phyloP scores from a whole-genome alignment of 2,888 invertebrate genomes.

The Pristionchus japonicus region DNA sequence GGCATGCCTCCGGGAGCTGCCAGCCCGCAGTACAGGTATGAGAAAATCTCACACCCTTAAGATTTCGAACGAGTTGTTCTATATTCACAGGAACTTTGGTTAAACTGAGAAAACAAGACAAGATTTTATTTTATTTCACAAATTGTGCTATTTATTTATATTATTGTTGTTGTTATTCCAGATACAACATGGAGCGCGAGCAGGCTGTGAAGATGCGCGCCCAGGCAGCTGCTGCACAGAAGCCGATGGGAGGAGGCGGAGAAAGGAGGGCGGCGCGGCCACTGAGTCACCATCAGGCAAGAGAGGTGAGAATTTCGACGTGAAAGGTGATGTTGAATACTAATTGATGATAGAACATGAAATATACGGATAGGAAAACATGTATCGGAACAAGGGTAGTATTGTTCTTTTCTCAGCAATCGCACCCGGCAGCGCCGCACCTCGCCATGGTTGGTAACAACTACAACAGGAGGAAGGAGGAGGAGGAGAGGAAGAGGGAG shows the following conservation, averaged over 20 bases:
- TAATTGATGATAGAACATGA: not conserved
- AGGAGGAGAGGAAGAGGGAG: conserved; percentile 44
- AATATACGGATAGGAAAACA: not conserved
- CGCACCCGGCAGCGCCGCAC: conserved; percentile 73
- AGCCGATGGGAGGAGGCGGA: conserved; percentile 47
- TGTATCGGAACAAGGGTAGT: not conserved
- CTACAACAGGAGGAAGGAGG: conserved; percentile 55
- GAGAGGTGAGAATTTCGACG: not conserved
- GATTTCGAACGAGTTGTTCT: too few species aligned
- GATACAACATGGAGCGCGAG: conserved; percentile 53
- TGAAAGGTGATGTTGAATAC: not conserved
- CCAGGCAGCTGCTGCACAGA: conserved; percentile 55
- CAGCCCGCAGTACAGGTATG: conserved; percentile 42
- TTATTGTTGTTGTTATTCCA: not conserved
- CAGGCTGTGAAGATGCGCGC: conserved; percentile 62
- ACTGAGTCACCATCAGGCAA: conserved; percentile 64
- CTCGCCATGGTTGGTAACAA: conserved; percentile 71
- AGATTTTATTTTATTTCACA: too few species aligned
- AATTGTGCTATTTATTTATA: not conserved
- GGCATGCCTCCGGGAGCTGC: not conserved
- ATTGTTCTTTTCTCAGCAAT: conserved; percentile 53
- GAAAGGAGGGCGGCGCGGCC: conserved; percentile 55
- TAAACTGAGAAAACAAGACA: too few species aligned
- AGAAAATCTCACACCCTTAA: too few species aligned
- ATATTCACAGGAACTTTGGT: too few species aligned